phyloP scores from a whole-genome alignment of 53 echinoderm and acorn worm genomes.

The Actinopyga echinites region DNA sequence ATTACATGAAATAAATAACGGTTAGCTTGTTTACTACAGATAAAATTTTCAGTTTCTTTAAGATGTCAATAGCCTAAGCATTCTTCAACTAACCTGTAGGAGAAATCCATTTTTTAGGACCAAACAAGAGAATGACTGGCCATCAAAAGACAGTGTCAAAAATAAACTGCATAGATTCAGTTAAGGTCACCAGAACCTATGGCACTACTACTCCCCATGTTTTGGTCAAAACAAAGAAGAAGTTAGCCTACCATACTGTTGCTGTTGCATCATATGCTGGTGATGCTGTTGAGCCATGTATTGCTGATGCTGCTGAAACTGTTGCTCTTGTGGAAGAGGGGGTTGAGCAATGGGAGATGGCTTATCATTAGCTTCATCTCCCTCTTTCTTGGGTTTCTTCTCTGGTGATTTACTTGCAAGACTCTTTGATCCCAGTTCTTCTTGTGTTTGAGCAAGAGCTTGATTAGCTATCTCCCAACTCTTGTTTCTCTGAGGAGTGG shows the following conservation, averaged over 20 bases:
- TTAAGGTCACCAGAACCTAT: too few relatives aligned
- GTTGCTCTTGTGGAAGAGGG: slow-evolving; percentile 29
- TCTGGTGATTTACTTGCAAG: slow-evolving; percentile 12
- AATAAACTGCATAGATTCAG: too few relatives aligned
- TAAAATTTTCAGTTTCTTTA: too few relatives aligned
- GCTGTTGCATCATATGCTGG: slow-evolving; percentile 46
- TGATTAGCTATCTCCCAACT: slow-evolving; percentile 88
- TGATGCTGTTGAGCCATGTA: slow-evolving; percentile 17
- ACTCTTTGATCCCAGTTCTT: slow-evolving; percentile 21
- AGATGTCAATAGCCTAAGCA: too few relatives aligned
- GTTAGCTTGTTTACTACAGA: too few relatives aligned
- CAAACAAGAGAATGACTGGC: too few relatives aligned
- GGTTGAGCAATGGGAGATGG: neutral
- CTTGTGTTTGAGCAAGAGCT: slow-evolving; percentile 64
- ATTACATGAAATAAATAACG: too few relatives aligned
- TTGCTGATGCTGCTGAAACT: slow-evolving; percentile 34
- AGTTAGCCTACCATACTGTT: slow-evolving; percentile 27
- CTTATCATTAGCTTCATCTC: neutral
- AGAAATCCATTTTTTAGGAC: too few relatives aligned
- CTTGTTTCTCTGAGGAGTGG: neutral
- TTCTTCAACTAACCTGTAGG: too few relatives aligned
- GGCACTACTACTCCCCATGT: too few relatives aligned
- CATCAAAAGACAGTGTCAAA: too few relatives aligned
- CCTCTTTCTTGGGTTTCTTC: slow-evolving; percentile 9
- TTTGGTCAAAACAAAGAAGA: too few relatives aligned